Base-by-base conservation (phyloP, 2,797 vertebrate genomes). In the Pseudopleuronectes americanus region DNA sequence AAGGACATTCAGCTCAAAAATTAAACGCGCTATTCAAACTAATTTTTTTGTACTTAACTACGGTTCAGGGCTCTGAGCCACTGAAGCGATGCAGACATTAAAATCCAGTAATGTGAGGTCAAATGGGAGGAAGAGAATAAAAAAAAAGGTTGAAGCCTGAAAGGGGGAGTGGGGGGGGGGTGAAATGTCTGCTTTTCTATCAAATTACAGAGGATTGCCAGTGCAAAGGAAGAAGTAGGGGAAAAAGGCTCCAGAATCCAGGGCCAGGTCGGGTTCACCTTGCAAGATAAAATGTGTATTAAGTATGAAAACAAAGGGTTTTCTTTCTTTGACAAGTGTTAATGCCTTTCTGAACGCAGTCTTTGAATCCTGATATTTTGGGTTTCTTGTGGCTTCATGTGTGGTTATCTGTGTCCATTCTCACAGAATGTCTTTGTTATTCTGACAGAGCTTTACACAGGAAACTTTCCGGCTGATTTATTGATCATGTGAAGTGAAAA, bases 401-500 rank as follows among this genome's bases (percentile, higher is more conserved):
- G 89, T 83, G 69, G 75, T 86, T 82, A 72, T 76, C 78, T 87
- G 86, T 84, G 79, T 21, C 69, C 76, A 78, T 86, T 67, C 41
- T 80, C 73, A 76, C 78, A 79, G 74, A 86, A 71, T 81, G 76
- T 85, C 77, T 77, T 79, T 79, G 76, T 84, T 77, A 68, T 77
- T 64, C 61, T 60, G 72, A 86, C 68, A 72, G 76, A 88, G 83
- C 87, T 91, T 92, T 88, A 89, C 91, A 87, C 73, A 64, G 74
- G 84, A 86, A 86, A 78, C 45, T 74, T 84, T 84, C 66, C 66
- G 62, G 66, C 83, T 73, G 60, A 84, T 83, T 89, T 86, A 76
- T 77, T 74, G 64, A 72, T 84, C 64, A 84, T 69, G 64, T 68
- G 60, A 87, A 41, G 23, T 58, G 56, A 71, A 77, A 81, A 84